These are phyloP conservation scores for Pachycephus smyrnensis DNA, from an alignment of 2,888 invertebrate genomes.

Conservation along the genomic window DNA sequence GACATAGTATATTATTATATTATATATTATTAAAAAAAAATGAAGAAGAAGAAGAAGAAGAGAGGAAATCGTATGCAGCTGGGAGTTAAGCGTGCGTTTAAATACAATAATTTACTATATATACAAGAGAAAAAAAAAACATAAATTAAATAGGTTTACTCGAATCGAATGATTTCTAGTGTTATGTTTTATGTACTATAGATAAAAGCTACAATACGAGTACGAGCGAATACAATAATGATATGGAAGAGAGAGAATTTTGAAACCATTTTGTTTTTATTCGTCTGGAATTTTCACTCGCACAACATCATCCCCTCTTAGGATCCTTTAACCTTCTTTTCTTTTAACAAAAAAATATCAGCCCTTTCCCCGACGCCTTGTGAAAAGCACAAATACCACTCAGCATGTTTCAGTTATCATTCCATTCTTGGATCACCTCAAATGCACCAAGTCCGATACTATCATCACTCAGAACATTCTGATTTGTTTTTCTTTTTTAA, in stretches of 20 bases:
- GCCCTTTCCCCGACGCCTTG: background rate
- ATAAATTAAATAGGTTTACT: constrained; percentile 48
- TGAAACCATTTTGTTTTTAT: background rate
- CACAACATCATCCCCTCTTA: background rate
- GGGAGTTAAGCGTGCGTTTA: constrained; percentile 57
- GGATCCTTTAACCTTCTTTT: background rate
- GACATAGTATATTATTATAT: constrained; percentile 63
- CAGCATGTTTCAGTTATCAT: background rate
- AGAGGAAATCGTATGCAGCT: constrained; percentile 52
- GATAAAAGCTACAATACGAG: constrained; percentile 47
- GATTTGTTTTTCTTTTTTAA: constrained; percentile 18
- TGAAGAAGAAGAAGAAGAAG: constrained; percentile 28
- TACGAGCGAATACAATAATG: constrained; percentile 53
- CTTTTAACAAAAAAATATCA: background rate
- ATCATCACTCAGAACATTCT: background rate
- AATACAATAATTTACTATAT: constrained; percentile 54
- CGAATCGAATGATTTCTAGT: constrained; percentile 54
- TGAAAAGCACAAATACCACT: background rate
- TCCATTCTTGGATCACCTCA: background rate
- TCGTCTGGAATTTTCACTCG: background rate
- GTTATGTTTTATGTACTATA: constrained; percentile 60
- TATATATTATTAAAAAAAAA: constrained; percentile 53
- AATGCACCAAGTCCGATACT: background rate
- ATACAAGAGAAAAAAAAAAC: constrained; percentile 34
- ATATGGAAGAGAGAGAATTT: constrained; percentile 20